Evolutionary conservation across 2,888 invertebrate species (phyloP), one percentile per base, ranked within the genome.

Genomic region (Andrena minutula): DNA sequence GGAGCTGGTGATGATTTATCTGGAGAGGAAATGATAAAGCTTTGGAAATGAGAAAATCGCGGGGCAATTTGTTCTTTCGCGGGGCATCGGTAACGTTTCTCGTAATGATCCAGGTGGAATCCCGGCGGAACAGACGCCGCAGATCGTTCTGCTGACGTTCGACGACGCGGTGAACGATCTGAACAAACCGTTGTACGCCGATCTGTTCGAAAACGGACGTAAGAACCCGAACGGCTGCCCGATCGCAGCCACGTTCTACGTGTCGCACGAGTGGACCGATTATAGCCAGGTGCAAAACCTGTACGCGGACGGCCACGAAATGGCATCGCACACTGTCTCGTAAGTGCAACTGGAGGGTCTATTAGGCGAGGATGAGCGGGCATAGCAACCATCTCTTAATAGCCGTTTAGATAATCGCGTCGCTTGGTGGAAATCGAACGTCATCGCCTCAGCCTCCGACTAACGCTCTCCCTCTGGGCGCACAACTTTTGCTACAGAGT

Each of bases 221-320:
- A 97, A 96, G 88, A 98, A 98, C 94, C 98, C 98, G 77, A 98
- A 98, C 93, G 98, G 98, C 87, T 98, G 98, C 93, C 98, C 98
- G 20, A 98, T 98, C 91, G 95, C 97, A 70, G 98, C 98, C 79
- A 99, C 99, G 58, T 99, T 99, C 95, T 99, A 99, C 95, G 98
- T 99, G 83, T 99, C 99, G 71, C 99, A 99, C 94, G 99, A 99
- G 94, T 99, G 99, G 98, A 99, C 99, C 75, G 99, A 99, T 95
- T 99, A 99, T 95, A 97, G 98, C 94, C 98, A 98, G 95, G 99
- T 99, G 84, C 98, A 99, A 95, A 98, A 98, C 95, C 96, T 99
- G 86, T 98, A 99, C 95, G 95, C 98, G 86, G 96, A 97, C 92
- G 99, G 99, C 92, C 99, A 99, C 94, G 99, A 99, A 95, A 97